phyloP scores from a whole-genome alignment of 2,113 vertebrate genomes.

The Neodontobutis hainanensis region DNA sequence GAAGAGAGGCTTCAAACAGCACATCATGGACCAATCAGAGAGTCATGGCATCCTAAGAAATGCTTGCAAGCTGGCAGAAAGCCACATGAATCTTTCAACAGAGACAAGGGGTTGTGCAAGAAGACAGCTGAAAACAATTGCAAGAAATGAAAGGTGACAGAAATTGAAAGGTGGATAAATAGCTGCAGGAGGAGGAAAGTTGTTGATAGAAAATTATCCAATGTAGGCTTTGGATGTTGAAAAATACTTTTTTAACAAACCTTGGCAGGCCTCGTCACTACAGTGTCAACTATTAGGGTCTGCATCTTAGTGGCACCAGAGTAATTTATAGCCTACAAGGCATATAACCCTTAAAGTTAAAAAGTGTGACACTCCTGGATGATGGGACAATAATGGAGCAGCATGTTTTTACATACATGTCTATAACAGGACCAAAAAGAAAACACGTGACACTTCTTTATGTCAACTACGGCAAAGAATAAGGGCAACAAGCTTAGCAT shows the following conservation, averaged over 20 bases:
- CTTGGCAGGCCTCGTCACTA: constrained; percentile 62
- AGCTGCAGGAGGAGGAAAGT: constrained; percentile 68
- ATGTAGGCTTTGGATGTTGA: constrained; percentile 53
- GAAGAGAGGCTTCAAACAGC: constrained; percentile 44
- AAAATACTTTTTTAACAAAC: constrained; percentile 56
- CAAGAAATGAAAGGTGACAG: constrained; percentile 72
- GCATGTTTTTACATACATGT: not conserved
- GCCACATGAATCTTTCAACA: constrained; percentile 68
- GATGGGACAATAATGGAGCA: constrained; percentile 3
- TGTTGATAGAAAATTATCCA: constrained; percentile 61
- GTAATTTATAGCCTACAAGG: constrained; percentile 32
- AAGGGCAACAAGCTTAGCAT: constrained; percentile 1
- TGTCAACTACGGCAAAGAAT: constrained; percentile 26
- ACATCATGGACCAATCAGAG: constrained; percentile 29
- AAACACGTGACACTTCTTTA: constrained; percentile 10
- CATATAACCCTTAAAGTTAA: constrained; percentile 19
- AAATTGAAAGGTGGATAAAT: constrained; percentile 73
- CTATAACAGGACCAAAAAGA: not conserved
- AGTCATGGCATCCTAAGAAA: constrained; percentile 38
- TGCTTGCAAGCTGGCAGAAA: constrained; percentile 50
- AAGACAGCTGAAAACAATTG: constrained; percentile 70
- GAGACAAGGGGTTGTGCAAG: constrained; percentile 50
- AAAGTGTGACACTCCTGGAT: constrained; percentile 20
- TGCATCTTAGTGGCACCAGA: constrained; percentile 47
- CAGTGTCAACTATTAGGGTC: constrained; percentile 57